Evolutionary conservation across 2,113 vertebrate genomes (phyloP).

Genomic region (Abramis brama): DNA sequence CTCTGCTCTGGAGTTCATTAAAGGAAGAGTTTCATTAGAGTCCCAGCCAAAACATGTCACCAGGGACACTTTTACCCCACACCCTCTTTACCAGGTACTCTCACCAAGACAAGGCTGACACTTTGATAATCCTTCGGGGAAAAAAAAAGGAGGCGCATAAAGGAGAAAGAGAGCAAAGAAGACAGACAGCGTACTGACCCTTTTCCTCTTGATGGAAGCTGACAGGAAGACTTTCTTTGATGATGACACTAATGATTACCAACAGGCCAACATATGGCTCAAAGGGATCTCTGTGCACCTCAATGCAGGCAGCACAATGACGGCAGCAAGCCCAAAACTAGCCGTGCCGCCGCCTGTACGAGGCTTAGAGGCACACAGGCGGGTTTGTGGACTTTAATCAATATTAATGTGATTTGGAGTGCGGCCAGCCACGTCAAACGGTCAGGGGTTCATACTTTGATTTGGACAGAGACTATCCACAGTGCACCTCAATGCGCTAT

Average conservation of each 20-base stretch:
- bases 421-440: conserved; percentile 46
- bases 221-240: conserved; percentile 43
- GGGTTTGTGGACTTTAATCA: conserved; percentile 61
- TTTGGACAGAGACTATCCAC: not conserved
- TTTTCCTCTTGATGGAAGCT: conserved; percentile 65
- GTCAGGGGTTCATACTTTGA: conserved; percentile 42
- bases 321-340: conserved; percentile 56
- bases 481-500: not conserved
- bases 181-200: conserved; percentile 62
- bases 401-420: conserved; percentile 55
- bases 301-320: conserved; percentile 18
- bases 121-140: conserved; percentile 50
- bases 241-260: conserved; percentile 73
- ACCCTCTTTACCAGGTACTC: conserved; percentile 53
- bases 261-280: conserved; percentile 57
- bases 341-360: conserved; percentile 25
- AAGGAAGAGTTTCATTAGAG: conserved; percentile 52
- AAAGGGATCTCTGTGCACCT: conserved; percentile 47
- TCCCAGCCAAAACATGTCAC: conserved; percentile 25
- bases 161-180: conserved; percentile 50
- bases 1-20: conserved; percentile 26
- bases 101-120: conserved; percentile 25
- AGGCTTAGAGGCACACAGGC: conserved; percentile 47
- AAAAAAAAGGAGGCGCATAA: conserved; percentile 31
- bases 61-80: conserved; percentile 5